Percentiles rank a stretch among this genome's conserved stretches.
These are phyloP conservation scores for Catocala fraxini DNA, from an alignment of 2,888 invertebrate genomes.

Conservation along the genomic window DNA sequence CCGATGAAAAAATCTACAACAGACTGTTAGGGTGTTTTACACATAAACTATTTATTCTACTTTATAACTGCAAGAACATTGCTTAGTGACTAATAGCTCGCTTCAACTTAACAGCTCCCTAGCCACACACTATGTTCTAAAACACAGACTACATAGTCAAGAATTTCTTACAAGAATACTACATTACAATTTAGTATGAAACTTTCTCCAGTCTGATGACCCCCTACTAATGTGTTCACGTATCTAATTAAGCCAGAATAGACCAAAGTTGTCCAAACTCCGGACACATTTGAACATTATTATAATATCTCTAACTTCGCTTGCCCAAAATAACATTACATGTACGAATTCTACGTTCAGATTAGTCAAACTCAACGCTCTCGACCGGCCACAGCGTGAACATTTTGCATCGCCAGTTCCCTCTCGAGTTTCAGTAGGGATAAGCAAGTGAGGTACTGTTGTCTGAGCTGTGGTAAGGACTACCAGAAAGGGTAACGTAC, in stretches of 20 bases:
- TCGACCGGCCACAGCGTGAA: slow-evolving; percentile 44
- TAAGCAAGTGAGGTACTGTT: slow-evolving; percentile 4
- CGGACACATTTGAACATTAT: slow-evolving; percentile 64
- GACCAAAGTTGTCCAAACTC: slow-evolving; percentile 62
- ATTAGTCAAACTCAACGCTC: slow-evolving; percentile 28
- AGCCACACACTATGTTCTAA: slow-evolving; percentile 34
- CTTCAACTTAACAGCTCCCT: slow-evolving; percentile 43
- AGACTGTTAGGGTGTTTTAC: not conserved
- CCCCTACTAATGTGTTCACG: slow-evolving; percentile 57
- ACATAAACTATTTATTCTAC: slow-evolving; percentile 15
- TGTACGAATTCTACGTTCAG: slow-evolving; percentile 55
- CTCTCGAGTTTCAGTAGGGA: slow-evolving; percentile 24
- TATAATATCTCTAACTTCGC: slow-evolving; percentile 70
- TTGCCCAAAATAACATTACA: slow-evolving; percentile 61
- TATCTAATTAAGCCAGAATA: slow-evolving; percentile 57
- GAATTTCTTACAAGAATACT: slow-evolving; percentile 46
- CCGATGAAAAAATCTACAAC: too few relatives aligned
- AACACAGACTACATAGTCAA: slow-evolving; percentile 33
- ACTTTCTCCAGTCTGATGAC: slow-evolving; percentile 50
- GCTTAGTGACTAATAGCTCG: slow-evolving; percentile 35
- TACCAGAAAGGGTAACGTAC: slow-evolving; percentile 56
- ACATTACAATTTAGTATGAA: slow-evolving; percentile 49
- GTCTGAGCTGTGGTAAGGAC: slow-evolving; percentile 44
- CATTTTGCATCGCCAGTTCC: not conserved
- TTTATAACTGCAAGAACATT: slow-evolving; percentile 21